Percentiles rank a stretch among this genome's conserved stretches.
These are phyloP conservation scores for Scaptomyza tumidula DNA, from an alignment of 2,888 invertebrate genomes.

Conservation along the genomic window DNA sequence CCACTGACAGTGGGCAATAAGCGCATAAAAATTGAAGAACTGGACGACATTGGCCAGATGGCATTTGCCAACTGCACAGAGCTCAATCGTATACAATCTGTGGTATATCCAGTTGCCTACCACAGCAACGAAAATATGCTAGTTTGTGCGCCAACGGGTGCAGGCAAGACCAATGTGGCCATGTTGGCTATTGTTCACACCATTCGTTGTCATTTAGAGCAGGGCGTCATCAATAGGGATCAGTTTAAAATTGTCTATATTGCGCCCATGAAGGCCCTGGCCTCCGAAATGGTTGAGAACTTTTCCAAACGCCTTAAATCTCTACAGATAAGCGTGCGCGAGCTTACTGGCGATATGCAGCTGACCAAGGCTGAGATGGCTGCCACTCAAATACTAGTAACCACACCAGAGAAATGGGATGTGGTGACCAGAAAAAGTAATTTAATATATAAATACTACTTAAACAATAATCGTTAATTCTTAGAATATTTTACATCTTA, in stretches of 20 bases:
- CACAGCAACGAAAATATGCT: conserved; percentile 98
- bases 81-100: conserved; percentile 97
- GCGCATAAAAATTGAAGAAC: conserved; percentile 86
- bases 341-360: conserved; percentile 99
- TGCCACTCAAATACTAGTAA: conserved; percentile 98
- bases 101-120: conserved; percentile 98
- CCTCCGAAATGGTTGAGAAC: conserved; percentile 98
- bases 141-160: conserved; percentile 99
- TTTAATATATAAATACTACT: no score
- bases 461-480: no score
- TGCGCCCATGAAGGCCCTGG: conserved; percentile 99
- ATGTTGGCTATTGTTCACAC: conserved; percentile 96
- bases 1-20: conserved; percentile 87
- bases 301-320: conserved; percentile 92
- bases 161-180: conserved; percentile 99
- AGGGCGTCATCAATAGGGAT: conserved; percentile 93
- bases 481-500: background rate
- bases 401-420: conserved; percentile 99
- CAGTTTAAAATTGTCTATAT: conserved; percentile 99
- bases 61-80: conserved; percentile 94
- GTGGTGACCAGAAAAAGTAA: conserved; percentile 96
- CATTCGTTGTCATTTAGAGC: conserved; percentile 92
- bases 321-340: conserved; percentile 92
- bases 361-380: conserved; percentile 96
- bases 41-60: conserved; percentile 91